Percentiles rank a stretch among this genome's conserved stretches.
Evolutionary conservation across 2,113 vertebrate species (phyloP).

Genomic region (Cyphomyrus plagiostoma): DNA sequence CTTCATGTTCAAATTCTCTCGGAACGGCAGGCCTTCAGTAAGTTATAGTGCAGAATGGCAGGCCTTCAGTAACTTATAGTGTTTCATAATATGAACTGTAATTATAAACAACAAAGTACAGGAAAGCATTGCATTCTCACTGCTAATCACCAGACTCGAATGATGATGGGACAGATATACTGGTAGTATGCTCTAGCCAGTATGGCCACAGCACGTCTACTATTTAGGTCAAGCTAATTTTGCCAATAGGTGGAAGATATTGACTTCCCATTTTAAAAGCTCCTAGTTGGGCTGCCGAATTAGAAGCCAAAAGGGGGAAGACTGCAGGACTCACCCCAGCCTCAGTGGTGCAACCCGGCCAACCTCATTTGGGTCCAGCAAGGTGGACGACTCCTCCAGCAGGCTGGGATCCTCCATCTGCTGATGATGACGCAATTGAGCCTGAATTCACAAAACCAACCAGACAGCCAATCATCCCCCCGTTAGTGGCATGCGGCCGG

Average conservation of each 20-base stretch:
- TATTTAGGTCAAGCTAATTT: neutral
- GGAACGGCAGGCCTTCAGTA: neutral
- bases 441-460: constrained; percentile 81
- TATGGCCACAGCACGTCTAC: neutral
- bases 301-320: neutral
- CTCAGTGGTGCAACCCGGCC: constrained; percentile 86
- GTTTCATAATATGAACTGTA: neutral
- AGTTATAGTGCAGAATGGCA: neutral
- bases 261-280: neutral
- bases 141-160: neutral
- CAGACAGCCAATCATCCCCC: constrained; percentile 74
- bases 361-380: constrained; percentile 88
- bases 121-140: neutral
- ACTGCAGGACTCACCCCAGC: constrained; percentile 69
- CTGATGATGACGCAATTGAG: constrained; percentile 73
- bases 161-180: neutral
- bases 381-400: constrained; percentile 91
- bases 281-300: neutral
- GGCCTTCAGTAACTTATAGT: neutral
- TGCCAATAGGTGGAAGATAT: neutral
- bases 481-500: constrained; percentile 76
- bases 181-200: neutral
- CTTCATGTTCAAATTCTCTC: neutral
- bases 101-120: neutral
- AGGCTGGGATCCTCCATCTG: constrained; percentile 99